Conservation (phyloP, 2,888 invertebrate species). For the Conistra vaccinii region DNA sequence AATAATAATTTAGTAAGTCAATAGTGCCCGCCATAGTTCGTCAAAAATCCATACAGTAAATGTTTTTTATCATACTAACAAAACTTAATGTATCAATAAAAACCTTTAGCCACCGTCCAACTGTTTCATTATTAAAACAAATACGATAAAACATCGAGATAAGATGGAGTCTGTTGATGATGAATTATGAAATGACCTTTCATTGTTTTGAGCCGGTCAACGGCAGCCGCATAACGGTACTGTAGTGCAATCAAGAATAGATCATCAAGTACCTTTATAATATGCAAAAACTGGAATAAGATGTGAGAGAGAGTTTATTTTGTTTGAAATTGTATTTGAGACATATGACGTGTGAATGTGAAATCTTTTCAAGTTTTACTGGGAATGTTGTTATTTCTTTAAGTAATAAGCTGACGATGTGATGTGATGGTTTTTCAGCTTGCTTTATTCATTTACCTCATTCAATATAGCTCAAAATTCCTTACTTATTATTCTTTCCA, state of each 20-base stretch:
- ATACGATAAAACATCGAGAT: constrained; percentile 68
- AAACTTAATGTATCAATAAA: constrained; percentile 37
- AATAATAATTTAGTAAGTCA: neutral
- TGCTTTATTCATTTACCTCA: neutral
- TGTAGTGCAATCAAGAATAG: constrained; percentile 73
- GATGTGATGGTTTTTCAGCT: neutral
- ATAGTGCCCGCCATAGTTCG: too few species aligned
- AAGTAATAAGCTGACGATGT: neutral
- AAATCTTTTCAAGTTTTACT: neutral
- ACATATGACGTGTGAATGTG: constrained; percentile 28
- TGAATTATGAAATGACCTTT: constrained; percentile 75
- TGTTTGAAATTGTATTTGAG: constrained; percentile 33
- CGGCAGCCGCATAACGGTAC: constrained; percentile 69
- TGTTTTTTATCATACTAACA: neutral
- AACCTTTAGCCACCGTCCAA: constrained; percentile 27
- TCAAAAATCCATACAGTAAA: neutral
- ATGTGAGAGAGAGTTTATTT: constrained; percentile 56
- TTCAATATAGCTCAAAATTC: neutral
- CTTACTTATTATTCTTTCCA: neutral
- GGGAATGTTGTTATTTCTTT: neutral
- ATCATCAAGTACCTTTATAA: constrained; percentile 70
- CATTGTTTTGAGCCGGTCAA: constrained; percentile 74
- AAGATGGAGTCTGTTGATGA: constrained; percentile 73
- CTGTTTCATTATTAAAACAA: constrained; percentile 59
- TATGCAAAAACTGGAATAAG: constrained; percentile 71